phyloP scores from a whole-genome alignment of 2,113 vertebrate species.

The Bothrops jararaca region DNA sequence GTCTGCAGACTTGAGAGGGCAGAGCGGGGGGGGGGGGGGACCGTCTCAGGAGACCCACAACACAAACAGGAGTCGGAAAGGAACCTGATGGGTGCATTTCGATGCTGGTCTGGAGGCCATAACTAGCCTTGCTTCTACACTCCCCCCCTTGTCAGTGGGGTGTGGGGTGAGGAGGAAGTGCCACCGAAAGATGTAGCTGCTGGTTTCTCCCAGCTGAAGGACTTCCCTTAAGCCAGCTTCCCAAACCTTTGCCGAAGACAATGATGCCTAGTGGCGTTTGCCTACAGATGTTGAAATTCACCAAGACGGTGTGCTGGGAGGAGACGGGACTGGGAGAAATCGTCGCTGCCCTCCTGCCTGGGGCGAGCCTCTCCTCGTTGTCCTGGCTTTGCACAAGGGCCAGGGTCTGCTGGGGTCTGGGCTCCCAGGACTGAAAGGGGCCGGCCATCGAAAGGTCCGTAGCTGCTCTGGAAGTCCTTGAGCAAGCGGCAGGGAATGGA shows the following conservation, averaged over 20 bases:
- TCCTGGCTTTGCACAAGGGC: background rate
- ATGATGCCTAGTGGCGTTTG: background rate
- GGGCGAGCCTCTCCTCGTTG: fast-evolving
- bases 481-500: background rate
- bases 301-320: background rate
- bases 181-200: background rate
- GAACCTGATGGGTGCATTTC: background rate
- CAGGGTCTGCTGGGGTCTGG: fast-evolving
- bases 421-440: background rate
- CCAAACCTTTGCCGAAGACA: background rate
- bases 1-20: background rate
- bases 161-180: background rate
- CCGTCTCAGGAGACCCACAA: background rate
- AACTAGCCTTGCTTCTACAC: background rate
- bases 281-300: background rate
- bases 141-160: background rate
- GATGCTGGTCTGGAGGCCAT: background rate
- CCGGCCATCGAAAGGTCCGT: fast-evolving
- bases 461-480: background rate
- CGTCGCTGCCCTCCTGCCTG: background rate
- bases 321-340: background rate
- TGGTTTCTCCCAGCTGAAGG: background rate
- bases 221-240: conserved; percentile 5
- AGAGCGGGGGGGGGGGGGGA: background rate
- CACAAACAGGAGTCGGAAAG: background rate